A percentile compares a stretch with the other conserved stretches of the same genome.
Conservation (phyloP, 1,140 invertebrate genomes). For the Goniozus legneri region DNA sequence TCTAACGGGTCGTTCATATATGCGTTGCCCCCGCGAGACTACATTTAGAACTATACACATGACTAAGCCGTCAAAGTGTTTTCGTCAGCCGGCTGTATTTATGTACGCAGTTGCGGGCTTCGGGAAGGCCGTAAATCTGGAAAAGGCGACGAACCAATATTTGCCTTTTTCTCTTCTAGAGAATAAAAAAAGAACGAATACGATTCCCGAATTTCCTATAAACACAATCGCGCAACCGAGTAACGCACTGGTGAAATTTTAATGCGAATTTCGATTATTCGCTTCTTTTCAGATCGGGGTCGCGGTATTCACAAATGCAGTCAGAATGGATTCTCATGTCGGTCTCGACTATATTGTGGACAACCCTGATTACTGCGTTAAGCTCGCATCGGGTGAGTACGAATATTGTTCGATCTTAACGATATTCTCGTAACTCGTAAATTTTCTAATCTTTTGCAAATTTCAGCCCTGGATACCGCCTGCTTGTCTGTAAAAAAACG, state of each 20-base stretch:
- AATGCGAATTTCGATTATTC: background rate
- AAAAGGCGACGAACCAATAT: no score
- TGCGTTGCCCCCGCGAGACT: background rate
- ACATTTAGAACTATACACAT: background rate
- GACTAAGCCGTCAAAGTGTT: background rate
- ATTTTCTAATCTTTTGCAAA: background rate
- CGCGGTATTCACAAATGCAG: constrained; percentile 41
- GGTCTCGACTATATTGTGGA: constrained; percentile 92
- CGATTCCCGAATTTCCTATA: no score
- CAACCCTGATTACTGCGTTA: constrained; percentile 86
- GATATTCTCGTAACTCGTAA: background rate
- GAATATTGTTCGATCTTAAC: background rate
- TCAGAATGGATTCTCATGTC: constrained; percentile 78
- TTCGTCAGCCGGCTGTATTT: no score
- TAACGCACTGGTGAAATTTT: no score
- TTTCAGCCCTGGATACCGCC: constrained; percentile 77
- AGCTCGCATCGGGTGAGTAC: constrained; percentile 74
- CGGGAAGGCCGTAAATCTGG: no score
- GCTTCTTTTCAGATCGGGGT: constrained; percentile 26
- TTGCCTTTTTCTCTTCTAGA: no score
- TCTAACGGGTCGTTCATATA: background rate
- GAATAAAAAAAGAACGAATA: no score
- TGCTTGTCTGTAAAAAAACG: constrained; percentile 87
- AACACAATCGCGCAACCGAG: background rate
- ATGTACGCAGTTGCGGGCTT: no score